Evolutionary conservation across 2,797 vertebrate species (phyloP).

Genomic region (Acanthiza pusilla): DNA sequence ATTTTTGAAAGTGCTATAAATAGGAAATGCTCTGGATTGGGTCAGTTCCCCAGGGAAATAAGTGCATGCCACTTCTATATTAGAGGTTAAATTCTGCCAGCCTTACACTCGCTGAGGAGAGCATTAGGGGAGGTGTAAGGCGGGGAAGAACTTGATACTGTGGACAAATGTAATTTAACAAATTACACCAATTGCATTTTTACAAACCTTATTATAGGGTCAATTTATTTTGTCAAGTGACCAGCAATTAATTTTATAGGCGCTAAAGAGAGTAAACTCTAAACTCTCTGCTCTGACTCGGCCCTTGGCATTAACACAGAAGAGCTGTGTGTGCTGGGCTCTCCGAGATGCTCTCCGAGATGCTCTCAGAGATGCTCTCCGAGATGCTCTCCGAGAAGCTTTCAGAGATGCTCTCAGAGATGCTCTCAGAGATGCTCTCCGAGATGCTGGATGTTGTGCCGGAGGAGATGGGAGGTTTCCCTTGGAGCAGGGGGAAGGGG

Average conservation of each 20-base stretch:
- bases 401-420: not conserved
- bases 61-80: not conserved
- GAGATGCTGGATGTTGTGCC: not conserved
- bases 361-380: too few species aligned
- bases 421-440: too few species aligned
- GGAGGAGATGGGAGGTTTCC: not conserved
- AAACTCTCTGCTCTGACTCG: not conserved
- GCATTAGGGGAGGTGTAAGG: not conserved
- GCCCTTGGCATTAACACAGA: not conserved
- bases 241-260: not conserved
- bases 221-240: not conserved
- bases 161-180: not conserved
- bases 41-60: constrained; percentile 11
- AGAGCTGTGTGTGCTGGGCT: fast-evolving
- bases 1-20: constrained; percentile 19
- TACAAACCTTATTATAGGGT: not conserved
- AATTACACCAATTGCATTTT: not conserved
- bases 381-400: not conserved
- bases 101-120: not conserved
- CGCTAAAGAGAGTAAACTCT: not conserved
- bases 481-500: not conserved
- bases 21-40: not conserved
- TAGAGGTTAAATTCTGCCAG: not conserved
- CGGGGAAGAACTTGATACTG: not conserved
- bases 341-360: not conserved